Conservation (phyloP, 2,113 vertebrate genomes). For the Suricata suricatta region DNA sequence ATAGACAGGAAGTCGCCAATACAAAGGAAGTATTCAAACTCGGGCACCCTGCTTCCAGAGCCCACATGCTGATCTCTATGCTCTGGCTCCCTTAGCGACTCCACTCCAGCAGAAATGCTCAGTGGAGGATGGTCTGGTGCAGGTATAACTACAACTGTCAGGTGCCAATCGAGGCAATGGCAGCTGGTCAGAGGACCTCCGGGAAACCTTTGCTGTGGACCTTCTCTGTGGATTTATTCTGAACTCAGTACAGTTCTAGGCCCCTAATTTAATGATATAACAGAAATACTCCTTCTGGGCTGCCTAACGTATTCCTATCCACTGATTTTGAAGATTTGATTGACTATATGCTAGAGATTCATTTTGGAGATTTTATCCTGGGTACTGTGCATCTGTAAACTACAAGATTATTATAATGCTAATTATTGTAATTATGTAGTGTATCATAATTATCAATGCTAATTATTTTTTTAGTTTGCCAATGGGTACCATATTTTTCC, state of each 20-base stretch:
- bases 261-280: background rate
- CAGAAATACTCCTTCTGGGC: background rate
- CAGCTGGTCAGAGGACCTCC: background rate
- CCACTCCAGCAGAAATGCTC: background rate
- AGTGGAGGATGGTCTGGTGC: fast-evolving
- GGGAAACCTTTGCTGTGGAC: background rate
- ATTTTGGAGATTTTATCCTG: background rate
- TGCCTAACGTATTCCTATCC: background rate
- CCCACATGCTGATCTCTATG: background rate
- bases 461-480: background rate
- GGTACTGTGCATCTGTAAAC: background rate
- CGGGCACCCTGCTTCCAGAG: background rate
- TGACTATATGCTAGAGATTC: background rate
- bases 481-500: background rate
- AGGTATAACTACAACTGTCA: too few species aligned
- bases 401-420: background rate
- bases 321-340: background rate
- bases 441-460: background rate
- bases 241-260: background rate
- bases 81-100: background rate
- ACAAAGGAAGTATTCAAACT: background rate
- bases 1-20: background rate
- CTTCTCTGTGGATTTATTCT: background rate
- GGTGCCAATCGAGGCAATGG: background rate
- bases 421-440: background rate